phyloP scores from a whole-genome alignment of 1,140 invertebrate species.

The Leptonema lineaticorne region DNA sequence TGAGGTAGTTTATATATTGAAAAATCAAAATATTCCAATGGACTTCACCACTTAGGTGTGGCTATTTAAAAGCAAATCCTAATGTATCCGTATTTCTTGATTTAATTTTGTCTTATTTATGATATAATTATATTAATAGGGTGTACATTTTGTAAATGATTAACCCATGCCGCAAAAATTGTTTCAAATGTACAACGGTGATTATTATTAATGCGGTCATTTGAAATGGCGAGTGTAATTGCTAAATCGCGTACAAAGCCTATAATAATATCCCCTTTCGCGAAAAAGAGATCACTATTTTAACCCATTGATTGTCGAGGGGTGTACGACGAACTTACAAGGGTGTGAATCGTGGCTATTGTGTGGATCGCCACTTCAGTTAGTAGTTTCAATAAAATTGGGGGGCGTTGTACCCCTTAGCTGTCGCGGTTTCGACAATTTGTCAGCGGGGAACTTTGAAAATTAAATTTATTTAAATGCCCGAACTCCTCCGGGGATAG shows the following conservation, averaged over 20 bases:
- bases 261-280: too few relatives aligned
- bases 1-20: too few relatives aligned
- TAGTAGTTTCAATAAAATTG: neutral
- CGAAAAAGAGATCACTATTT: neutral
- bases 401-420: neutral
- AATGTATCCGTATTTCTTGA: too few relatives aligned
- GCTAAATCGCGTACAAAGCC: neutral
- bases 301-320: neutral
- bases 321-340: neutral
- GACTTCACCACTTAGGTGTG: too few relatives aligned
- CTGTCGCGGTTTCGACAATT: slow-evolving; percentile 39
- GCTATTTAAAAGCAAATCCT: too few relatives aligned
- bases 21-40: too few relatives aligned
- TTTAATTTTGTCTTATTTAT: too few relatives aligned
- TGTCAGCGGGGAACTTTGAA: slow-evolving; percentile 39
- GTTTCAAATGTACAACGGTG: neutral
- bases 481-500: slow-evolving; percentile 36
- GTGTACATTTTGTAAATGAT: too few relatives aligned
- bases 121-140: too few relatives aligned
- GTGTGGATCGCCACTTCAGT: neutral
- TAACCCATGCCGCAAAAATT: neutral
- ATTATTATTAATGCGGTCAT: neutral
- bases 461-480: slow-evolving; percentile 43
- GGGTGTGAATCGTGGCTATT: neutral
- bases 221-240: neutral